Evolutionary conservation across 64 coral and sea anemone species (phyloP).

Genomic region (Hydrozoanthus tunicans): DNA sequence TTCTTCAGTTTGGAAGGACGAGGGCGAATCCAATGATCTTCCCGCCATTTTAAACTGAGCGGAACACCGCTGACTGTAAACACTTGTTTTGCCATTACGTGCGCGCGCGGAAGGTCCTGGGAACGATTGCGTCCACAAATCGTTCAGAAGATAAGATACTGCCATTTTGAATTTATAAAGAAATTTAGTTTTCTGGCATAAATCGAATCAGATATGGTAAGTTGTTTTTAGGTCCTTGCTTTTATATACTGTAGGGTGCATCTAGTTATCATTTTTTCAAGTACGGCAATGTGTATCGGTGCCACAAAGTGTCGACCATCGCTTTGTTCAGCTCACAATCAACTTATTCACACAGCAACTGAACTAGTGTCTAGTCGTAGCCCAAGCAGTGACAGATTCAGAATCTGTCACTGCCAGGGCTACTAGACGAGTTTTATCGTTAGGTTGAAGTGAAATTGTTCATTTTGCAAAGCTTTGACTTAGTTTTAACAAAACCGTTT

Average conservation of each 20-base stretch:
- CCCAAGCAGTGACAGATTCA: too few relatives aligned
- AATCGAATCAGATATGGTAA: slow-evolving; percentile 19
- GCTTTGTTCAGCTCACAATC: background rate
- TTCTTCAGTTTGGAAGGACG: slow-evolving; percentile 58
- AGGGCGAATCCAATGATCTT: slow-evolving; percentile 57
- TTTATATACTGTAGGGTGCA: background rate
- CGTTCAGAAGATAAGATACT: background rate
- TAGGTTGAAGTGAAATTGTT: too few relatives aligned
- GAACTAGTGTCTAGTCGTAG: too few relatives aligned
- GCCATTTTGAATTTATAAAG: background rate
- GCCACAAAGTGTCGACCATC: background rate
- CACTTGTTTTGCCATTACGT: background rate
- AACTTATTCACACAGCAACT: too few relatives aligned
- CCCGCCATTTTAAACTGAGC: slow-evolving; percentile 86
- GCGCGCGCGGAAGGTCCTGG: background rate
- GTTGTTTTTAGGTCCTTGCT: background rate
- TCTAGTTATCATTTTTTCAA: background rate
- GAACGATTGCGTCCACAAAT: background rate
- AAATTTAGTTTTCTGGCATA: background rate
- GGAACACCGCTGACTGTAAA: slow-evolving; percentile 24
- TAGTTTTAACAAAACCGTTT: too few relatives aligned
- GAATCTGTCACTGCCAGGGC: too few relatives aligned
- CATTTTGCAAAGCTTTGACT: too few relatives aligned
- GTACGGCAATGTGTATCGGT: too few relatives aligned
- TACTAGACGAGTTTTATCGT: too few relatives aligned